Percentiles rank a stretch among this genome's conserved stretches.
phyloP scores from a whole-genome alignment of 1,140 invertebrate species.

The Panulirus ornatus region DNA sequence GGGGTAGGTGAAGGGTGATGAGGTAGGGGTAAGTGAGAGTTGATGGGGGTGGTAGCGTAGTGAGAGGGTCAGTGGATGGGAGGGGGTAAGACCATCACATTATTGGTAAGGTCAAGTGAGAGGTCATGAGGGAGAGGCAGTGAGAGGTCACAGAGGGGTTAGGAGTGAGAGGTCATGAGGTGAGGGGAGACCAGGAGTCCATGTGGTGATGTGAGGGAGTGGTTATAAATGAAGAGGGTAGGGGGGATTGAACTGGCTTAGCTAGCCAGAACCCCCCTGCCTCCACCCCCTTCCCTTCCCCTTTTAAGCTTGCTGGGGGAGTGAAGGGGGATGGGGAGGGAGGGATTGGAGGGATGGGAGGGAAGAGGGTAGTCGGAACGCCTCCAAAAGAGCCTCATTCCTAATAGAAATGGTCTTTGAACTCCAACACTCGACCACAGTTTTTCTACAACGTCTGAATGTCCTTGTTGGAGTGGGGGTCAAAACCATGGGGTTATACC shows the following conservation, averaged over 20 bases:
- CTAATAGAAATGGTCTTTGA: no score
- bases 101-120: neutral
- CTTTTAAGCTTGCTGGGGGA: neutral
- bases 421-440: no score
- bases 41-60: no score
- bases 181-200: slow-evolving; percentile 4
- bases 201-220: no score
- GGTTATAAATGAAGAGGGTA: neutral
- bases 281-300: neutral
- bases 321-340: neutral
- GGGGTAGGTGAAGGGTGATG: neutral
- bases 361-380: neutral
- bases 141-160: neutral
- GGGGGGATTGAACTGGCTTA: neutral
- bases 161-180: neutral
- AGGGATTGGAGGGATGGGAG: neutral
- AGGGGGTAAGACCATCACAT: neutral
- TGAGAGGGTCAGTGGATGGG: neutral
- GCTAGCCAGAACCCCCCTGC: no score
- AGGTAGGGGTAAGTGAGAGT: no score
- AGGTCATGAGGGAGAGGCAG: neutral
- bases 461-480: no score
- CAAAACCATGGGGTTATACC: no score
- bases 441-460: no score
- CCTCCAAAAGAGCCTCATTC: no score